Percentiles rank a stretch among this genome's conserved stretches.
Evolutionary conservation across 2,888 invertebrate genomes (phyloP).

Genomic region (Sympetrum striolatum): DNA sequence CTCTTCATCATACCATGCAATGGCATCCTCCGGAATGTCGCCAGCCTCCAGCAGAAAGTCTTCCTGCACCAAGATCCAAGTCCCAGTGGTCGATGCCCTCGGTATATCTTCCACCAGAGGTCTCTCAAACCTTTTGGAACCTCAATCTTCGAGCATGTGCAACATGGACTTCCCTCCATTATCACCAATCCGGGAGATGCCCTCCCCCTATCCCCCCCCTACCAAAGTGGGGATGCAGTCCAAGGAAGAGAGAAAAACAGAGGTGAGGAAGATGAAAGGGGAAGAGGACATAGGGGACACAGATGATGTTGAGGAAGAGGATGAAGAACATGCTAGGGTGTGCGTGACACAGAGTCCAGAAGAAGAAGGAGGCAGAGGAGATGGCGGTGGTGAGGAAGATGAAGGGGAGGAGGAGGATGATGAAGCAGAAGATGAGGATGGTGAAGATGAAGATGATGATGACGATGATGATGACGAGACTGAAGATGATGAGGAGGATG

Average conservation of each 20-base stretch:
- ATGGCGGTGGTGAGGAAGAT: constrained; percentile 16
- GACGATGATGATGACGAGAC: constrained; percentile 58
- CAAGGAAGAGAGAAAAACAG: neutral
- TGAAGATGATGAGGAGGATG: constrained; percentile 58
- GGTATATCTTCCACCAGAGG: constrained; percentile 56
- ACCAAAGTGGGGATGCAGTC: constrained; percentile 44
- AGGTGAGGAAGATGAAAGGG: neutral
- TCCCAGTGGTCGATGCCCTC: constrained; percentile 72
- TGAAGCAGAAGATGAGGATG: constrained; percentile 46
- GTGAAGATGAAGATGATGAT: constrained; percentile 53
- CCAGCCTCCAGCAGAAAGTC: neutral
- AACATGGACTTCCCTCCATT: constrained; percentile 46
- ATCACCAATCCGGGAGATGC: constrained; percentile 56
- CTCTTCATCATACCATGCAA: neutral
- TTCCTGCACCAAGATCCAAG: constrained; percentile 62
- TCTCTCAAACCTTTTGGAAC: constrained; percentile 47
- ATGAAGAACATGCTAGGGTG: neutral
- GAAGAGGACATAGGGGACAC: neutral
- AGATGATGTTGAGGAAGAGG: neutral
- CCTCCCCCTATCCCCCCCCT: constrained; percentile 55
- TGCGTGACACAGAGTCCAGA: constrained; percentile 18
- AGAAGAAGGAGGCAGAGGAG: neutral
- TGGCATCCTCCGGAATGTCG: neutral
- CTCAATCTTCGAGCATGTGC: constrained; percentile 51
- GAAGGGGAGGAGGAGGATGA: constrained; percentile 8